Evolutionary conservation across 2,113 vertebrate species (phyloP).

Genomic region (Semicossyphus pulcher): DNA sequence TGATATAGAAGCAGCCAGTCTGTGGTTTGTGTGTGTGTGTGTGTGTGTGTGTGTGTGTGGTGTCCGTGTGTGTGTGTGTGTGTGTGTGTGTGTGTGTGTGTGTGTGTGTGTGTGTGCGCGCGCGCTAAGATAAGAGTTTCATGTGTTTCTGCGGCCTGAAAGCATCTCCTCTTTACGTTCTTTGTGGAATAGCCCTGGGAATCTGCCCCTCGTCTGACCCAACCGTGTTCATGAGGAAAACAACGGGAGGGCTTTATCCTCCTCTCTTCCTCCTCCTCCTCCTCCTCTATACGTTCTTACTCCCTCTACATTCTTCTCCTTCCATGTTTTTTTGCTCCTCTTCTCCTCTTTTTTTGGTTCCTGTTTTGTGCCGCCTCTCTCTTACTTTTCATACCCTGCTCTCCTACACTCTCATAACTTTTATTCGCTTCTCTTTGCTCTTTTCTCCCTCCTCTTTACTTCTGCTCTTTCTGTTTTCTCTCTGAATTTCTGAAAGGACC

Average conservation of each 20-base stretch:
- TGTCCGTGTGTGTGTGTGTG: slow-evolving; percentile 7
- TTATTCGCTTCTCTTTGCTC: not conserved
- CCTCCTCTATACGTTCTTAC: slow-evolving; percentile 16
- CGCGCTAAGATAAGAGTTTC: slow-evolving; percentile 41
- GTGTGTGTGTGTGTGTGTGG: not conserved
- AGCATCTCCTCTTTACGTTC: slow-evolving; percentile 75
- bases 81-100: not conserved
- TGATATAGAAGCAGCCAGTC: slow-evolving; percentile 38
- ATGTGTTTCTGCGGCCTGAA: slow-evolving; percentile 68
- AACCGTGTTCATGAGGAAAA: slow-evolving; percentile 64
- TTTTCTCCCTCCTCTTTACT: not conserved
- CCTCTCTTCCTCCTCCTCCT: slow-evolving; percentile 7
- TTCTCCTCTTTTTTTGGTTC: not conserved
- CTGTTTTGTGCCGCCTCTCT: not conserved
- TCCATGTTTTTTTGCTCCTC: not conserved
- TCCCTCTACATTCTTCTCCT: slow-evolving; percentile 14
- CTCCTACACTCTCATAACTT: not conserved
- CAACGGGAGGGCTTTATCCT: slow-evolving; percentile 62
- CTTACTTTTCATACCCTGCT: not conserved
- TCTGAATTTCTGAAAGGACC: not conserved
- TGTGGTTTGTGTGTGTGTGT: slow-evolving; percentile 19
- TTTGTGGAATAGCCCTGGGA: slow-evolving; percentile 63
- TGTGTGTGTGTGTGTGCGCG: slow-evolving; percentile 24
- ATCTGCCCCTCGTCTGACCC: slow-evolving; percentile 71
- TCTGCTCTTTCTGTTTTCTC: not conserved